Evolutionary conservation across 2,888 invertebrate species (phyloP).

Genomic region (Epiblema foenella): DNA sequence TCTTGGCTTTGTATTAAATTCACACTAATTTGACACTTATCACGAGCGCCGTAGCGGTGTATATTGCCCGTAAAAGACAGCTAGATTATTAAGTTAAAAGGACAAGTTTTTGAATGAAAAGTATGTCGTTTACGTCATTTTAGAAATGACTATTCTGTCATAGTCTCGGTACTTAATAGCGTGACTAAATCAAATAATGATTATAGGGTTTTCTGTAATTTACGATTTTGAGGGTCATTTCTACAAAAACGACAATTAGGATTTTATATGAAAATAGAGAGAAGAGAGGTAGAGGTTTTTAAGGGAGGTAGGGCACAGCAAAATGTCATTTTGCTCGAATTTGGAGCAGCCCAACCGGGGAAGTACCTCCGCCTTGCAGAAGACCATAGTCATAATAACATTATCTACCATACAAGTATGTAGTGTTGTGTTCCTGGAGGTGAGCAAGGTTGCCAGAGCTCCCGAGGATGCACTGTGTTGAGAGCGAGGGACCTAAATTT

Average conservation of each 20-base stretch:
- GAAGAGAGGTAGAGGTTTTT: too few species aligned
- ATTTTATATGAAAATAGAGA: too few species aligned
- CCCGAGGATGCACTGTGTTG: too few species aligned
- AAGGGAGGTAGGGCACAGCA: too few species aligned
- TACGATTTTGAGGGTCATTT: background rate
- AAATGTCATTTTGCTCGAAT: too few species aligned
- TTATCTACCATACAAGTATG: too few species aligned
- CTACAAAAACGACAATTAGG: background rate
- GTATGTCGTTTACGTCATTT: background rate
- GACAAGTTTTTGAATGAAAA: background rate
- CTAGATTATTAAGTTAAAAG: background rate
- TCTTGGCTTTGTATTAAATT: background rate
- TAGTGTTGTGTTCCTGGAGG: too few species aligned
- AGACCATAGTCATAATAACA: too few species aligned
- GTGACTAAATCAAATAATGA: background rate
- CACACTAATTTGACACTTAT: constrained; percentile 18
- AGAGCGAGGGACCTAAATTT: too few species aligned
- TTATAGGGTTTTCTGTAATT: background rate
- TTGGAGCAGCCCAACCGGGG: too few species aligned
- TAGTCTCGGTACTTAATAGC: constrained; percentile 17
- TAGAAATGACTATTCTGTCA: background rate
- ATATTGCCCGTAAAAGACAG: background rate
- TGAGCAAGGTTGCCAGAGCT: too few species aligned
- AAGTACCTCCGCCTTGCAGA: too few species aligned
- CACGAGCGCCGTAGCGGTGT: background rate